Percentiles rank a stretch among this genome's conserved stretches.
phyloP scores from a whole-genome alignment of 2,113 vertebrate species.

The Pollachius pollachius region DNA sequence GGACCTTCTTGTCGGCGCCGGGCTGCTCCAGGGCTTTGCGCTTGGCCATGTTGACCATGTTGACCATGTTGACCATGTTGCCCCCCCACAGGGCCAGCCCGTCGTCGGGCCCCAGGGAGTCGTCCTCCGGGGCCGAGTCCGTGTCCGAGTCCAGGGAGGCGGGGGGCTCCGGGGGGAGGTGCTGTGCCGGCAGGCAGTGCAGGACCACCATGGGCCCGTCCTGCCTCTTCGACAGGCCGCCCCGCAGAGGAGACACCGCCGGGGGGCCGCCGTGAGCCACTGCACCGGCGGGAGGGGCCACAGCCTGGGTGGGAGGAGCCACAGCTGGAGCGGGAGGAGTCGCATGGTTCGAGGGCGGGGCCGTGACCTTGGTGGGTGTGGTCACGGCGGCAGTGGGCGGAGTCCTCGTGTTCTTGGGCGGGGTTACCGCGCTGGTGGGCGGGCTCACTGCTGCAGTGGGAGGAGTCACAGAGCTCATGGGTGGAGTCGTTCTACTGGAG shows the following conservation, averaged over 20 bases:
- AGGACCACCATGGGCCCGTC: conserved; percentile 70
- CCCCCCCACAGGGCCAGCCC: neutral
- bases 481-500: conserved; percentile 51
- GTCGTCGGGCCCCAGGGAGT: too few species aligned
- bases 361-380: too few species aligned
- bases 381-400: too few species aligned
- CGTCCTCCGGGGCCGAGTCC: conserved; percentile 77
- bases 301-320: too few species aligned
- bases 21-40: conserved; percentile 81
- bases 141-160: conserved; percentile 69
- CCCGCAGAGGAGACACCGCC: too few species aligned
- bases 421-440: conserved; percentile 59
- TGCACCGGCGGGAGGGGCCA: conserved; percentile 58
- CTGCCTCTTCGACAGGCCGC: conserved; percentile 42
- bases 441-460: conserved; percentile 17
- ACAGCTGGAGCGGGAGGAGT: too few species aligned
- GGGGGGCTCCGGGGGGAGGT: conserved; percentile 27
- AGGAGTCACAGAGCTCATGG: conserved; percentile 57
- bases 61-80: conserved; percentile 21
- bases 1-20: conserved; percentile 81
- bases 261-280: neutral
- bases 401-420: conserved; percentile 52
- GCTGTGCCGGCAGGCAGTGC: conserved; percentile 47
- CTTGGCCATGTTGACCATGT: conserved; percentile 64
- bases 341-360: too few species aligned